Base-by-base conservation (phyloP, 2,888 invertebrate species). In the Geotrupes spiniger region DNA sequence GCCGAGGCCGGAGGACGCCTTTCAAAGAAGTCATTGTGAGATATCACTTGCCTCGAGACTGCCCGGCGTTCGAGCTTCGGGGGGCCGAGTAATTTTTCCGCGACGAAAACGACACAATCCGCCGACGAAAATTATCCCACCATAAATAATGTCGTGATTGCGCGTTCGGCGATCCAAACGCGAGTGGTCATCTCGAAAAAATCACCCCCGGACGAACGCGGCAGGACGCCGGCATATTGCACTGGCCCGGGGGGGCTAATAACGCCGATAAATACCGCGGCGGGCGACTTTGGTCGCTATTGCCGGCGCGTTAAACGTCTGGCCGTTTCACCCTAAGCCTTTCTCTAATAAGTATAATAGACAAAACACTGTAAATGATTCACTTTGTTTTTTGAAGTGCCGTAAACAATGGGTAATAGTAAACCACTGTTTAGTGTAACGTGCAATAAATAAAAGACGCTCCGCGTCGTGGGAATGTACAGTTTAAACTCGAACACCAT, bases 391-490 rank as follows among this genome's bases (percentile, higher is more conserved):
- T 67, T 65, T 69, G 62, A 64, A 71, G 71, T 68, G 66, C 60
- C 61, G 55, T 67, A 70, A 70, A 72, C 72, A 72, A 72, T 70
- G 66, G 66, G 72, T 71, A 71, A 72, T 70, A 66, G 66, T 69
- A 72, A 65, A 71, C 71, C 69, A 67, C 70, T 69, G 70, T 69
- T 69, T 68, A 65, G 64, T 50, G 61, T 63, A 66, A 66, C 64
- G 63, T 61, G 63, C 55, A 59, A 60, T 62, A 64, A 63, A 67
- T 69, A 63, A 62, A 64, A 63, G 62, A 65, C 61, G 63, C 58
- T 62, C 54, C 57, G 33, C 53, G 56, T 62, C 69, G 69, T 70
- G 70, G 69, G 69, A 70, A 68, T 41, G 17, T 9, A 21, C 21
- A 21, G 6, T 21, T 21, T 21, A 21, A 21, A 6, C 6, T 21